Conservation (phyloP, 2,888 invertebrate species). For the Drosophila nigricruria region DNA sequence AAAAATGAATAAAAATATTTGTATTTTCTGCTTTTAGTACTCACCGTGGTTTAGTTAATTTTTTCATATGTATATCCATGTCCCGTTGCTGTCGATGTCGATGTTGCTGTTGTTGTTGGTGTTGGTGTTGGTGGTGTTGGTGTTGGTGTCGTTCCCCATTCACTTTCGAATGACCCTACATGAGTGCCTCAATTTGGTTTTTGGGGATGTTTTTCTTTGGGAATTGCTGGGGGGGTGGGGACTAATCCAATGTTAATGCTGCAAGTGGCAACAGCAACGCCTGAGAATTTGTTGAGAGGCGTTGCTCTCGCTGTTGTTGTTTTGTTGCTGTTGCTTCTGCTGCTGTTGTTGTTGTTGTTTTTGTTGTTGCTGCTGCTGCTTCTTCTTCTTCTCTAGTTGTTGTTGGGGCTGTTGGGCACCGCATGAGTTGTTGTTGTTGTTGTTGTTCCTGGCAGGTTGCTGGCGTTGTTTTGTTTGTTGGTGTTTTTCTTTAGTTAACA, state of each 20-base stretch:
- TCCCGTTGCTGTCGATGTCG: conserved; percentile 46
- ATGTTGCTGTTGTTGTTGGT: conserved; percentile 32
- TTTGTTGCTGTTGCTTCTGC: conserved; percentile 17
- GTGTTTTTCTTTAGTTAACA: conserved; percentile 57
- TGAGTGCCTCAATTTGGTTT: conserved; percentile 28
- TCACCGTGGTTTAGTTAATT: conserved; percentile 76
- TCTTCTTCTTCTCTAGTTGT: conserved; percentile 4
- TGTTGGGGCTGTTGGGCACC: conserved; percentile 40
- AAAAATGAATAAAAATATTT: not conserved
- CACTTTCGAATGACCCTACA: conserved; percentile 41
- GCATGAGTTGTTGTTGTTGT: conserved; percentile 58
- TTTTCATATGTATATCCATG: conserved; percentile 78
- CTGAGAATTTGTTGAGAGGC: conserved; percentile 37
- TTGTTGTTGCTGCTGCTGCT: conserved; percentile 18
- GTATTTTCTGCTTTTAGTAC: conserved; percentile 19
- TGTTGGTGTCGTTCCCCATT: conserved; percentile 11
- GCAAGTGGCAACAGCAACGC: conserved; percentile 48
- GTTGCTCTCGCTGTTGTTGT: conserved; percentile 25
- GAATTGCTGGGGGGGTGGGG: conserved; percentile 5
- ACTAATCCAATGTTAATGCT: conserved; percentile 54
- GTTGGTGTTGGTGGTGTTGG: conserved; percentile 1
- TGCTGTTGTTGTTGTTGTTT: conserved; percentile 15
- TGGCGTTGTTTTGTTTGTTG: conserved; percentile 55
- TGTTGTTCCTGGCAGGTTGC: conserved; percentile 57
- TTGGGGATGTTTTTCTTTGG: not conserved